These are phyloP conservation scores for Euphonia xanthogaster DNA, from an alignment of 2,797 vertebrate species.

Conservation along the genomic window DNA sequence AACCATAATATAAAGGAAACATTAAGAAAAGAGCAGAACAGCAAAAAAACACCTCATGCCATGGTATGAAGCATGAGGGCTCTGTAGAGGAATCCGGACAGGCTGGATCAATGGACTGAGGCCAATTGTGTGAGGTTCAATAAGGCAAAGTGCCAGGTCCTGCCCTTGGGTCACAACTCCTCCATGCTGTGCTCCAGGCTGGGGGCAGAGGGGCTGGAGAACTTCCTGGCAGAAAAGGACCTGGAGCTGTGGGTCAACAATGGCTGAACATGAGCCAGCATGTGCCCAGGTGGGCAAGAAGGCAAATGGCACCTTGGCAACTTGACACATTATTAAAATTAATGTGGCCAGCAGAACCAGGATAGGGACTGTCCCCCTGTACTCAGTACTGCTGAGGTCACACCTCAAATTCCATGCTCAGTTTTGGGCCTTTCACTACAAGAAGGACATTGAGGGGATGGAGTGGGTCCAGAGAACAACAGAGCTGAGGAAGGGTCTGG, in stretches of 20 bases:
- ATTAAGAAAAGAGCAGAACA: neutral
- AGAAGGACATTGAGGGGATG: neutral
- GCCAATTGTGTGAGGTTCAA: neutral
- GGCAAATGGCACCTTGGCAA: neutral
- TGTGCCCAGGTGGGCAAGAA: neutral
- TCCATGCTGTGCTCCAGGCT: neutral
- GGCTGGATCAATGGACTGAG: neutral
- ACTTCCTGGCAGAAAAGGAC: neutral
- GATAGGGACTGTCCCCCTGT: neutral
- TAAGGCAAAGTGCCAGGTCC: neutral
- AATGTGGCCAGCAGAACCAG: neutral
- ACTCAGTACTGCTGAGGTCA: neutral
- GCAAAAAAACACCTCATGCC: neutral
- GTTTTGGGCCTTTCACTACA: neutral
- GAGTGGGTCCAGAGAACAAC: fast-evolving
- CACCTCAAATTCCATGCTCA: neutral
- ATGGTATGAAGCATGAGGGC: neutral
- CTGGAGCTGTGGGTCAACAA: neutral
- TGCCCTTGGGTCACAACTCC: neutral
- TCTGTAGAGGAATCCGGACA: neutral
- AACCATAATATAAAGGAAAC: neutral
- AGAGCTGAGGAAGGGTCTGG: neutral
- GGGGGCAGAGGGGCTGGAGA: neutral
- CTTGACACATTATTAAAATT: neutral
- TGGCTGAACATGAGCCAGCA: neutral